These are phyloP conservation scores for Drosophila santomea DNA, from an alignment of 1,140 invertebrate species.

Conservation along the genomic window DNA sequence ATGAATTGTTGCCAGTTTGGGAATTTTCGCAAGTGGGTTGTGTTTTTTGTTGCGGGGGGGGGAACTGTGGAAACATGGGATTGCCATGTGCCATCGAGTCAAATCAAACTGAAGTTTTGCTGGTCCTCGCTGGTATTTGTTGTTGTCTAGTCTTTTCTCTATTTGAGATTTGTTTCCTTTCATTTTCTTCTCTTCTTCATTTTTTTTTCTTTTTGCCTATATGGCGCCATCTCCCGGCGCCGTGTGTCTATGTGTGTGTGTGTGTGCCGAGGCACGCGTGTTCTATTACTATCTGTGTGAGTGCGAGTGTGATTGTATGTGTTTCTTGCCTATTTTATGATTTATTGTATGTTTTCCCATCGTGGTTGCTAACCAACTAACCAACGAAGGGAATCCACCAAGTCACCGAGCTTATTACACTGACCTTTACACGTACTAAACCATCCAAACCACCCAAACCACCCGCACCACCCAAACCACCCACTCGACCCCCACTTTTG, in stretches of 20 bases:
- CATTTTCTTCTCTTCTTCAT: neutral
- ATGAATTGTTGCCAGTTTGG: conserved; percentile 72
- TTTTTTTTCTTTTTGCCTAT: conserved; percentile 34
- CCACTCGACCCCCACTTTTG: neutral
- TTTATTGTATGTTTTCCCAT: conserved; percentile 72
- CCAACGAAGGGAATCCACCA: conserved; percentile 25
- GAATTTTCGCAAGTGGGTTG: conserved; percentile 1
- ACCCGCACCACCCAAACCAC: neutral
- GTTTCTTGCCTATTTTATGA: conserved; percentile 76
- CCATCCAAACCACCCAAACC: neutral
- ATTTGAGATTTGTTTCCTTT: conserved; percentile 9
- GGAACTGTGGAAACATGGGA: conserved; percentile 2
- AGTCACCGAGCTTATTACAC: conserved; percentile 66
- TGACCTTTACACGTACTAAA: conserved; percentile 59
- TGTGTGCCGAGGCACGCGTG: conserved; percentile 51
- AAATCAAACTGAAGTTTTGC: conserved; percentile 62
- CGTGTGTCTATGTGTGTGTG: conserved; percentile 18
- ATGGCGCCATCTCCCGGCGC: conserved; percentile 69
- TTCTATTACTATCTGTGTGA: conserved; percentile 15
- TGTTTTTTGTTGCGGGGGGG: neutral
- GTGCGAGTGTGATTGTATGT: conserved; percentile 5
- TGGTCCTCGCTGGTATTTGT: conserved; percentile 53
- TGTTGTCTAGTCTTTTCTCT: conserved; percentile 33
- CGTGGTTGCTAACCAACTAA: conserved; percentile 54
- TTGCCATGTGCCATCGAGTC: conserved; percentile 40